These are phyloP conservation scores for Yponomeuta cagnagella DNA, from an alignment of 2,888 invertebrate genomes.

Conservation along the genomic window DNA sequence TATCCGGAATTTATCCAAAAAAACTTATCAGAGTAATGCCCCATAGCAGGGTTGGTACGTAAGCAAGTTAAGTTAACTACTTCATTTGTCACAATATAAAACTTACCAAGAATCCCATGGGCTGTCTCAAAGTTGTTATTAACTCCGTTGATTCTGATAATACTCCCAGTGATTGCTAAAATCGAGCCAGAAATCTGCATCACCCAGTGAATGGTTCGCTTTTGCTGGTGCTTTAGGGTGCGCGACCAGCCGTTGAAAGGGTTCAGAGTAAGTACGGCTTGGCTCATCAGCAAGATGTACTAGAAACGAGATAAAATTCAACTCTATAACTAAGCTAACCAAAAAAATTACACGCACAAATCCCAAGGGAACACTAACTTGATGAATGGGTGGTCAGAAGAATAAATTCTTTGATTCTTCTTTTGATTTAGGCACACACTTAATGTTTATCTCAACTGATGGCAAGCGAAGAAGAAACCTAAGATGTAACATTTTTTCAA, in stretches of 20 bases:
- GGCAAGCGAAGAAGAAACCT: no score
- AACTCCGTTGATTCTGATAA: slow-evolving; percentile 29
- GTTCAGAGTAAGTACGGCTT: slow-evolving; percentile 41
- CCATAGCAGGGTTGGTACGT: no score
- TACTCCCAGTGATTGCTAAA: slow-evolving; percentile 40
- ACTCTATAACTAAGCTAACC: no score
- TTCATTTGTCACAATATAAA: neutral
- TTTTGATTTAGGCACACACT: no score
- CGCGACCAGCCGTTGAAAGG: slow-evolving; percentile 40
- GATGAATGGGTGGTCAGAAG: no score
- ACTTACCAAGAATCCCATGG: slow-evolving; percentile 44
- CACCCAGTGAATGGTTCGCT: slow-evolving; percentile 36
- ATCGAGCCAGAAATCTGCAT: slow-evolving; percentile 44
- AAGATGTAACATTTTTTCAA: no score
- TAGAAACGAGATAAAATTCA: slow-evolving; percentile 28
- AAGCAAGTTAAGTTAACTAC: neutral
- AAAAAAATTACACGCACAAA: no score
- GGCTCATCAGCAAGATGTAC: slow-evolving; percentile 50
- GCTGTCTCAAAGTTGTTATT: slow-evolving; percentile 25
- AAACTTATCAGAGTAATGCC: no score
- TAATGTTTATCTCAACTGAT: no score
- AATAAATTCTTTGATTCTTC: no score
- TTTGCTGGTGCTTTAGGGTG: slow-evolving; percentile 34
- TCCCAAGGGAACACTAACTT: no score
- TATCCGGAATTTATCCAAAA: no score